phyloP scores from a whole-genome alignment of 2,113 vertebrate species.

The Scortum barcoo region DNA sequence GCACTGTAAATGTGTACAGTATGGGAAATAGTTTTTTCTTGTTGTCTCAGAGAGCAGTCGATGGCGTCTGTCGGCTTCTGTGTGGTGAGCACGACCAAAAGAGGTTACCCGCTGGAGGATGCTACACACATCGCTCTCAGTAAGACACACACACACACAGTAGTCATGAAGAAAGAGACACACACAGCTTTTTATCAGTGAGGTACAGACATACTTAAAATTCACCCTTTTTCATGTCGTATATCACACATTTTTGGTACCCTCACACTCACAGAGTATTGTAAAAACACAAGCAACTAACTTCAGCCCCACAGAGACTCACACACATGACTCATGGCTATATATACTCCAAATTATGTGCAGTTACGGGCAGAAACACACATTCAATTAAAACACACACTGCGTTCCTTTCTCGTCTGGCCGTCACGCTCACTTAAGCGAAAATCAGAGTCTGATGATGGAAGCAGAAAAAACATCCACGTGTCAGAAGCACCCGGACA shows the following conservation, averaged over 20 bases:
- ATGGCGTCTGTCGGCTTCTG: slow-evolving; percentile 94
- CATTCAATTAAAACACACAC: background rate
- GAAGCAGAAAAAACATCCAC: background rate
- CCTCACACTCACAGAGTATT: background rate
- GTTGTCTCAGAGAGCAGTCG: slow-evolving; percentile 89
- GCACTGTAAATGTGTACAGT: background rate
- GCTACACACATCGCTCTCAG: slow-evolving; percentile 96
- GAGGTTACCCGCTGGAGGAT: slow-evolving; percentile 95
- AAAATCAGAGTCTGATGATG: background rate
- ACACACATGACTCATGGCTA: background rate
- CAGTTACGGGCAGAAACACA: background rate
- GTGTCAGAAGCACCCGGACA: background rate
- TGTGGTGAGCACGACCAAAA: slow-evolving; percentile 92
- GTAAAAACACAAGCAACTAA: background rate
- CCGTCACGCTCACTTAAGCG: background rate
- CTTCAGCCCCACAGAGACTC: background rate
- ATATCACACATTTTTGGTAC: no score
- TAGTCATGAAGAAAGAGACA: background rate
- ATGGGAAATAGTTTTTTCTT: background rate
- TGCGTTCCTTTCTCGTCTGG: background rate
- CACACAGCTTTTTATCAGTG: background rate
- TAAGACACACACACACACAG: slow-evolving; percentile 78
- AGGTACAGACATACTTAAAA: background rate
- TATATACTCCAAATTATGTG: background rate
- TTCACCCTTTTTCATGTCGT: no score